A percentile compares a stretch with the other conserved stretches of the same genome.
phyloP scores from a whole-genome alignment of 1,140 invertebrate species.

The Pomacea maculata region DNA sequence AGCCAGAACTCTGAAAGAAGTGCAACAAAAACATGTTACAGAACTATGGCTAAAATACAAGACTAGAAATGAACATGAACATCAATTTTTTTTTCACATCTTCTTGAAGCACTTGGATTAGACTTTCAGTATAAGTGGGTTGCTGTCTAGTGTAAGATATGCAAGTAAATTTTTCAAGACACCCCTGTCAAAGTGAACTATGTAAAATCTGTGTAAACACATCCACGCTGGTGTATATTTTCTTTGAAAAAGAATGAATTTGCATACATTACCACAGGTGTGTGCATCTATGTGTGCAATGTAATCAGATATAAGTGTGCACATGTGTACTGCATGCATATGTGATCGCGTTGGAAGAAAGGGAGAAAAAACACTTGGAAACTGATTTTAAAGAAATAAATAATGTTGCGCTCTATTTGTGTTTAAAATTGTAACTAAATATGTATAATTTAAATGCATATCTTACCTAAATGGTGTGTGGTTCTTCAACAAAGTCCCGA shows the following conservation, averaged over 20 bases:
- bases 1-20: conserved; percentile 13
- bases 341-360: no score
- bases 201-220: background rate
- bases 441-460: background rate
- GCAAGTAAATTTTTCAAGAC: background rate
- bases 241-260: no score
- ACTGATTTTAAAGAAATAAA: background rate
- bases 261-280: no score
- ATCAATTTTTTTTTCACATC: no score
- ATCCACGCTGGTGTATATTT: no score
- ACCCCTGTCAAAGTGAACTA: background rate
- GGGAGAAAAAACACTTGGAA: no score
- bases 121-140: no score
- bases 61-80: no score
- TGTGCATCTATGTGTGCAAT: no score
- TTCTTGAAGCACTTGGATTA: no score
- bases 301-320: no score
- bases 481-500: conserved; percentile 12
- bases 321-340: no score
- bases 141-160: background rate
- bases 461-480: conserved; percentile 11
- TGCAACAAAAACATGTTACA: background rate
- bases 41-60: background rate
- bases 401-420: background rate
- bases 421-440: background rate